phyloP scores from a whole-genome alignment of 2,113 vertebrate genomes.

The Microcebus jonahi region DNA sequence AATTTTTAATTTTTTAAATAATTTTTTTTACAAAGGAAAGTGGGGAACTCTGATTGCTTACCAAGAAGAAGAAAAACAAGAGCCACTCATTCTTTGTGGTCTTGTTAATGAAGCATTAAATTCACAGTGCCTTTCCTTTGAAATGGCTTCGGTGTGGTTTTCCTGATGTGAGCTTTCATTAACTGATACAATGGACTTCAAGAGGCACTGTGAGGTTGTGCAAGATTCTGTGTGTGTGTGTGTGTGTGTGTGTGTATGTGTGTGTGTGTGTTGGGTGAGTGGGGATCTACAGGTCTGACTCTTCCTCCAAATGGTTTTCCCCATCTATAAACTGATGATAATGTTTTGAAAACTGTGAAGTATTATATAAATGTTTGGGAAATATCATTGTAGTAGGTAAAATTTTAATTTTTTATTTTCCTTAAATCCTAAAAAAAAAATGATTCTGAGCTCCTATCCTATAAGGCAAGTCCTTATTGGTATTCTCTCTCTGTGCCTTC shows the following conservation, averaged over 20 bases:
- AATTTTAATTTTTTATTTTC: slow-evolving; percentile 25
- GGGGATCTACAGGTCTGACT: neutral
- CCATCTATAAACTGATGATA: neutral
- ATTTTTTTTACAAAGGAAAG: neutral
- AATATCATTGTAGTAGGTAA: neutral
- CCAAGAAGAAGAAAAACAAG: slow-evolving; percentile 52
- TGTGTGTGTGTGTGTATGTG: neutral
- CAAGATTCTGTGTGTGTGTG: neutral
- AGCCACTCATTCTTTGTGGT: slow-evolving; percentile 46
- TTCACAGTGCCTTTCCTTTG: slow-evolving; percentile 29
- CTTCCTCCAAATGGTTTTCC: neutral
- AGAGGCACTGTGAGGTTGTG: neutral
- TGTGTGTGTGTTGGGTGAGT: neutral
- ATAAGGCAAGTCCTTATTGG: neutral
- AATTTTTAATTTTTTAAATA: neutral
- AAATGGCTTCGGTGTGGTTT: slow-evolving; percentile 16
- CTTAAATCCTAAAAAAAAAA: slow-evolving; percentile 15
- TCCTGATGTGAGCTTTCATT: slow-evolving; percentile 26
- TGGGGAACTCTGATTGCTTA: slow-evolving; percentile 37
- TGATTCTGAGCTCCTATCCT: neutral
- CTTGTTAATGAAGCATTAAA: slow-evolving; percentile 63
- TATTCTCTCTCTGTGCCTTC: neutral
- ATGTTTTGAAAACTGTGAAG: neutral
- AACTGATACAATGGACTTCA: neutral
- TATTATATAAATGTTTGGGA: slow-evolving; percentile 26